Evolutionary conservation across 2,888 invertebrate species (phyloP).

Genomic region (Dysmachus trigonus): DNA sequence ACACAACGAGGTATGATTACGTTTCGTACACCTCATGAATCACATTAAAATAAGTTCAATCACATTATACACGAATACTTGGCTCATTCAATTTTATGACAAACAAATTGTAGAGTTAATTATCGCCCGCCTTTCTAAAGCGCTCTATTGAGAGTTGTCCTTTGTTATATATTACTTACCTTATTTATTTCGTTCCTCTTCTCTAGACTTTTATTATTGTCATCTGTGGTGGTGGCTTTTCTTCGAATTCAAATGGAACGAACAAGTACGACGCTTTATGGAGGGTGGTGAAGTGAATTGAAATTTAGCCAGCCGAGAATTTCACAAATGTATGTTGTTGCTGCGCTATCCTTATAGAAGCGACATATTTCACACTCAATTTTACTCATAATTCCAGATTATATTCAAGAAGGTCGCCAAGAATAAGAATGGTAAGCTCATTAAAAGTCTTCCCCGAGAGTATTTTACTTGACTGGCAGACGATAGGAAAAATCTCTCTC

Average conservation of each 20-base stretch:
- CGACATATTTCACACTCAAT: background rate
- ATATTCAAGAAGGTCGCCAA: background rate
- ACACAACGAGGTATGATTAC: background rate
- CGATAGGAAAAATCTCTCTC: background rate
- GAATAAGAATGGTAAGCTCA: background rate
- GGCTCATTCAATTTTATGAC: background rate
- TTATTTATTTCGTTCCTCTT: background rate
- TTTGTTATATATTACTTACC: background rate
- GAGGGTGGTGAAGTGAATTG: background rate
- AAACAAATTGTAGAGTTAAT: background rate
- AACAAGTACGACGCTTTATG: background rate
- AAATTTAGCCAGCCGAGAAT: background rate
- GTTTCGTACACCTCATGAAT: background rate
- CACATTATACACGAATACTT: background rate
- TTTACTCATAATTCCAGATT: background rate
- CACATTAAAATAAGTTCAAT: background rate
- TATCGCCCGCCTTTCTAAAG: background rate
- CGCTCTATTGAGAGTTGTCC: too few species aligned
- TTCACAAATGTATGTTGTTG: background rate
- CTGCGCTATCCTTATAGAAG: background rate
- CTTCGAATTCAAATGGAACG: background rate
- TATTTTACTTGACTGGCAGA: background rate
- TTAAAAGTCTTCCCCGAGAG: background rate
- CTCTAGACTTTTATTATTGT: background rate
- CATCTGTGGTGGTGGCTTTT: background rate